These are phyloP conservation scores for Danio choprae DNA, from an alignment of 2,797 vertebrate genomes.

Conservation along the genomic window DNA sequence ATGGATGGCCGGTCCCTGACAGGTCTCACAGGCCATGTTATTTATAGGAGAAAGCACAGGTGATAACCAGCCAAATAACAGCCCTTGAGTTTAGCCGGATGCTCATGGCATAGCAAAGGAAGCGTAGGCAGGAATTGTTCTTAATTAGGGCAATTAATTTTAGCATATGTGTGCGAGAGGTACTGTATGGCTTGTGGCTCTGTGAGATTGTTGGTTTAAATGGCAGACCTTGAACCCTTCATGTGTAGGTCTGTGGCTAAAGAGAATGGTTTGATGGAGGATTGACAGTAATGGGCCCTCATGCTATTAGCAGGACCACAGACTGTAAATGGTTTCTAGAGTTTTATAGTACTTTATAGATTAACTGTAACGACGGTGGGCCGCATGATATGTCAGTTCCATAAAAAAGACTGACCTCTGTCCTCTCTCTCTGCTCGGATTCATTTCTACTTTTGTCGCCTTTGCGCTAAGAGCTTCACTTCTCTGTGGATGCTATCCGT, in stretches of 20 bases:
- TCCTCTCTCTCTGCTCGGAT: background rate
- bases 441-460: slow-evolving; percentile 7
- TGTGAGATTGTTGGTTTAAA: background rate
- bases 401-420: slow-evolving; percentile 25
- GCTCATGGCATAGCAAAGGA: slow-evolving; percentile 10
- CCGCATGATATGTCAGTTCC: background rate
- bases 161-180: background rate
- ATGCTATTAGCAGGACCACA: background rate
- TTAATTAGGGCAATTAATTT: background rate
- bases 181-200: background rate
- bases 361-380: background rate
- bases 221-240: background rate
- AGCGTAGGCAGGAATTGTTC: background rate
- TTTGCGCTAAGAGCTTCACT: background rate
- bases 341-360: slow-evolving; percentile 26
- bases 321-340: background rate
- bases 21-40: slow-evolving; percentile 5
- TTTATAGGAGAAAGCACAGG: slow-evolving; percentile 19
- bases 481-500: background rate
- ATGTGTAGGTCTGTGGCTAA: background rate
- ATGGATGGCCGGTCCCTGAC: slow-evolving; percentile 11
- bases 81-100: slow-evolving; percentile 3
- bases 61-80: background rate
- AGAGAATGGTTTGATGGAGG: background rate
- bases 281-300: slow-evolving; percentile 2